A percentile compares a stretch with the other conserved stretches of the same genome.
Conservation (phyloP, 2,888 invertebrate species). For the Drosophila lutescens region DNA sequence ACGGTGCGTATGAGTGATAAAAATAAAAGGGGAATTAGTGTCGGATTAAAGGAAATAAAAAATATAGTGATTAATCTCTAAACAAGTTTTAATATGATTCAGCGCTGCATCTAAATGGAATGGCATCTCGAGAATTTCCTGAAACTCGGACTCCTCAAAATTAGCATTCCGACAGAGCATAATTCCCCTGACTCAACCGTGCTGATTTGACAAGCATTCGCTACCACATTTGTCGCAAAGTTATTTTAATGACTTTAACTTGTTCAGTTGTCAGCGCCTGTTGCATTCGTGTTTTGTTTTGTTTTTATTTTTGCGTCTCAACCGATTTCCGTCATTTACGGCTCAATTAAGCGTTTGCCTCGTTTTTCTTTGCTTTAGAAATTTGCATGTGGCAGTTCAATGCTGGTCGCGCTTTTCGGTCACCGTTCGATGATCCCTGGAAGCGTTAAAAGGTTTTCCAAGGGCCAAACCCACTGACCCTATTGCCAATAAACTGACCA, state of each 20-base stretch:
- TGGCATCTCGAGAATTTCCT: constrained; percentile 30
- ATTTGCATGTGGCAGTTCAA: constrained; percentile 54
- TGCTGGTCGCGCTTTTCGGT: constrained; percentile 9
- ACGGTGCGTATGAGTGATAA: constrained; percentile 65
- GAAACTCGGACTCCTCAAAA: constrained; percentile 12
- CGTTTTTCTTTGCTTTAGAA: constrained; percentile 59
- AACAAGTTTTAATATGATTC: constrained; percentile 19
- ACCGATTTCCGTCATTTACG: constrained; percentile 74
- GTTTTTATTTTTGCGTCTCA: constrained; percentile 22
- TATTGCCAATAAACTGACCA: constrained; percentile 3
- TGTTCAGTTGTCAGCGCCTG: constrained; percentile 53
- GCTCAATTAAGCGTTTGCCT: constrained; percentile 66
- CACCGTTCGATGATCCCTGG: constrained; percentile 26
- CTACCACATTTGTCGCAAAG: constrained; percentile 58
- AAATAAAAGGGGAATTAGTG: constrained; percentile 18
- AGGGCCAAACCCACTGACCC: constrained; percentile 1
- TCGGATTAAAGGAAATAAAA: constrained; percentile 8
- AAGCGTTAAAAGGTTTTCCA: constrained; percentile 13
- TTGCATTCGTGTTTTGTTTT: constrained; percentile 19
- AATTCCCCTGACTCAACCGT: constrained; percentile 19
- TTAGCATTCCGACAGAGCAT: constrained; percentile 26
- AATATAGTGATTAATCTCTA: background rate
- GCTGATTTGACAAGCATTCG: constrained; percentile 47
- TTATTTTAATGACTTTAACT: constrained; percentile 54
- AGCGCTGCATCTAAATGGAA: constrained; percentile 1